Conservation (phyloP, 64 coral and sea anemone species). For the Trachythela sp. region DNA sequence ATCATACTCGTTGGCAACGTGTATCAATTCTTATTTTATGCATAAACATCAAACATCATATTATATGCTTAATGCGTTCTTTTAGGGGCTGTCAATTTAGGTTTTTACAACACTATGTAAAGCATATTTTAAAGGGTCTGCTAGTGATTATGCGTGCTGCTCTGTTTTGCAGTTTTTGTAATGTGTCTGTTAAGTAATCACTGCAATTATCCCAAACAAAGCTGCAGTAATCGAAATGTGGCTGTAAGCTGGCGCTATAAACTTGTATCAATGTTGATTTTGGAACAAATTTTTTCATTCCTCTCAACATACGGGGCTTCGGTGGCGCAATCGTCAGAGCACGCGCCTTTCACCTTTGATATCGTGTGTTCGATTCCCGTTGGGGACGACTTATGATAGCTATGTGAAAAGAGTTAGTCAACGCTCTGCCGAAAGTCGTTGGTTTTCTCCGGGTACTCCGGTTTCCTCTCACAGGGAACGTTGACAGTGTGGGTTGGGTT, state of each 20-base stretch:
- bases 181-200: neutral
- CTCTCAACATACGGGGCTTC: slow-evolving; percentile 15
- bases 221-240: slow-evolving; percentile 24
- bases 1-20: neutral
- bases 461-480: too few relatives aligned
- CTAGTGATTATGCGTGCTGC: slow-evolving; percentile 5
- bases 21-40: slow-evolving; percentile 19
- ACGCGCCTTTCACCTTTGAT: too few relatives aligned
- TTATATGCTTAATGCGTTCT: neutral
- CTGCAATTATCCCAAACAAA: slow-evolving; percentile 20
- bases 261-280: neutral
- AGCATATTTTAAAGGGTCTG: neutral
- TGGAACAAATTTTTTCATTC: neutral
- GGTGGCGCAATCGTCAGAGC: too few relatives aligned
- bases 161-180: slow-evolving; percentile 32
- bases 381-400: too few relatives aligned
- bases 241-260: neutral
- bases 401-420: too few relatives aligned
- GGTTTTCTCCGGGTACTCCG: too few relatives aligned
- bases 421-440: too few relatives aligned
- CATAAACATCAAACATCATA: slow-evolving; percentile 13
- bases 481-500: too few relatives aligned
- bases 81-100: slow-evolving; percentile 3
- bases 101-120: neutral
- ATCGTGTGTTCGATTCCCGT: too few relatives aligned